Evolutionary conservation across 2,113 vertebrate genomes (phyloP).

Genomic region (Formicarius rufipectus): DNA sequence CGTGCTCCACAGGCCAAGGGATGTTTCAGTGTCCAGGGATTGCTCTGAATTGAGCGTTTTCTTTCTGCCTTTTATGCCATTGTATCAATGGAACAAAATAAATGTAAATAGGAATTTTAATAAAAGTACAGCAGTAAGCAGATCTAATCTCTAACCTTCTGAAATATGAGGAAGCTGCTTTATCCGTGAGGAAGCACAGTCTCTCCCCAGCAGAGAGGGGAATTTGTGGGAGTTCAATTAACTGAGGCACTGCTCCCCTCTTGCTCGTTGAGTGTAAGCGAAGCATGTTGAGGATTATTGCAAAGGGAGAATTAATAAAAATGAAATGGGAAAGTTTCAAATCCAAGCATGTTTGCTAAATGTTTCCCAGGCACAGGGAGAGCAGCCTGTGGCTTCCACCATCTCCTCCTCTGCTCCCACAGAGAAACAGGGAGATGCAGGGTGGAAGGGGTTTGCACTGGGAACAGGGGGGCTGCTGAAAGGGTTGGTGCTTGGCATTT

Average conservation of each 20-base stretch:
- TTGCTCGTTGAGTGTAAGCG: neutral
- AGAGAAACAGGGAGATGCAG: neutral
- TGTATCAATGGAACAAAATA: neutral
- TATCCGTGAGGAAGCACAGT: conserved; percentile 22
- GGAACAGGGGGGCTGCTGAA: neutral
- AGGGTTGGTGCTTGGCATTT: neutral
- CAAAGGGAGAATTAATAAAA: conserved; percentile 41
- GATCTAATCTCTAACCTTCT: conserved; percentile 63
- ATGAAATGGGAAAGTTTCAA: neutral
- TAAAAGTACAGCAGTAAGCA: conserved; percentile 44
- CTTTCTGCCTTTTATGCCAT: conserved; percentile 1
- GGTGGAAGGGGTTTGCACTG: no score
- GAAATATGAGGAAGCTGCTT: conserved; percentile 53
- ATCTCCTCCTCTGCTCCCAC: neutral
- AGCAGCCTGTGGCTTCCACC: neutral
- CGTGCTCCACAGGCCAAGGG: neutral
- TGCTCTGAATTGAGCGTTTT: neutral
- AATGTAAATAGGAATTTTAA: conserved; percentile 49
- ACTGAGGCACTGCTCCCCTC: conserved; percentile 23
- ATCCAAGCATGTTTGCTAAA: neutral
- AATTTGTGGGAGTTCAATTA: conserved; percentile 59
- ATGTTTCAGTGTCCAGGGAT: neutral
- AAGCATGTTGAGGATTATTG: conserved; percentile 42
- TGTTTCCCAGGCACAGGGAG: neutral
- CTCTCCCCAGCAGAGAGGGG: conserved; percentile 35